Evolutionary conservation across 2,113 vertebrate species (phyloP).

Genomic region (Toxotes jaculatrix): DNA sequence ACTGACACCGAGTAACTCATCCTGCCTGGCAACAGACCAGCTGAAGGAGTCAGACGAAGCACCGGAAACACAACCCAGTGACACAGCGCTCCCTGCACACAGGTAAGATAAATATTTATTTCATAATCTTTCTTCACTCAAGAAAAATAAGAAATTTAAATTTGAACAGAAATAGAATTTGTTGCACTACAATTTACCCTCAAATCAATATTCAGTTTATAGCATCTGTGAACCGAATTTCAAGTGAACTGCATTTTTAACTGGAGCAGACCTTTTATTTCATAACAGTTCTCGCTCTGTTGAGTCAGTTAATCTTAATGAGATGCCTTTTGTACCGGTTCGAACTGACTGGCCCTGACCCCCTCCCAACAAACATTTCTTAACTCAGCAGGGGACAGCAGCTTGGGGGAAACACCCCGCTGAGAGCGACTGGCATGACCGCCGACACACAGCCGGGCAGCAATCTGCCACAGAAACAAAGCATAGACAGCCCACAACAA

Average conservation of each 20-base stretch:
- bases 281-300: conserved; percentile 19
- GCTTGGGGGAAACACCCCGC: conserved; percentile 40
- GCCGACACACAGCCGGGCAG: conserved; percentile 12
- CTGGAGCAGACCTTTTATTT: conserved; percentile 9
- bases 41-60: conserved; percentile 78
- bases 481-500: conserved; percentile 30
- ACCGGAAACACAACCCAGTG: conserved; percentile 65
- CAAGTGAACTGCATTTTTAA: not conserved
- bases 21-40: conserved; percentile 42
- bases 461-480: conserved; percentile 32
- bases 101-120: conserved; percentile 43
- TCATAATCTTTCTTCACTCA: too few relatives aligned
- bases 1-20: conserved; percentile 63
- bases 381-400: conserved; percentile 63
- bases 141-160: not conserved
- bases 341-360: conserved; percentile 27
- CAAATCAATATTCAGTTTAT: not conserved
- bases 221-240: not conserved
- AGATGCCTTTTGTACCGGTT: conserved; percentile 14
- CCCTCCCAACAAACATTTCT: conserved; percentile 51
- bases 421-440: conserved; percentile 37
- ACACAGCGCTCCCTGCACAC: conserved; percentile 9
- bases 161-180: not conserved
- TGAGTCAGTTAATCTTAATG: conserved; percentile 50
- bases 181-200: not conserved